Percentiles rank a stretch among this genome's conserved stretches.
Evolutionary conservation across 2,113 vertebrate genomes (phyloP).

Genomic region (Hippocampus comes): DNA sequence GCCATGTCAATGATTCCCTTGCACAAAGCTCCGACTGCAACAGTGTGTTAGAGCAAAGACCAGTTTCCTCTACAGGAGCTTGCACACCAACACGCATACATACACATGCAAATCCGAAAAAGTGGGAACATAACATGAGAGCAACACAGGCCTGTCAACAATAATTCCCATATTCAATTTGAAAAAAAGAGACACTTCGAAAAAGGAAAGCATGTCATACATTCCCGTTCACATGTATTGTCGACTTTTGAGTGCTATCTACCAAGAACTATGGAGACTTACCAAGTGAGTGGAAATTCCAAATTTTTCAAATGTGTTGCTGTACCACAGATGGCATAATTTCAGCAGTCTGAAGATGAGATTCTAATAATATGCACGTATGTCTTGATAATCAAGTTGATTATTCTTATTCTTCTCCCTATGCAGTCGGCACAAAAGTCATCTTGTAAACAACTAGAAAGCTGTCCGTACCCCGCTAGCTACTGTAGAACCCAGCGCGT

Average conservation of each 20-base stretch:
- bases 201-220: conserved; percentile 19
- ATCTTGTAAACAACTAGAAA: conserved; percentile 55
- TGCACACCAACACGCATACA: conserved; percentile 6
- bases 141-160: conserved; percentile 68
- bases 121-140: conserved; percentile 29
- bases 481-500: conserved; percentile 34
- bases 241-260: conserved; percentile 24
- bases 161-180: conserved; percentile 74
- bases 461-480: conserved; percentile 38
- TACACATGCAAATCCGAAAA: conserved; percentile 12
- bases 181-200: conserved; percentile 58
- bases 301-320: conserved; percentile 46
- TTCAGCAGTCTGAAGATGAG: conserved; percentile 13
- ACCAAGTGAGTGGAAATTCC: conserved; percentile 38
- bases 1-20: conserved; percentile 66
- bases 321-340: conserved; percentile 41
- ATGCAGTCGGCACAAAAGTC: conserved; percentile 24
- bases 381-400: too few species aligned
- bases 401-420: neutral
- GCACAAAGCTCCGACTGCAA: conserved; percentile 65
- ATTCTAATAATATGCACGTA: too few species aligned
- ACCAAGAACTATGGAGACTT: conserved; percentile 43
- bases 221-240: conserved; percentile 7
- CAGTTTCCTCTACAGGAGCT: conserved; percentile 32
- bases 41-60: conserved; percentile 59